Percentiles rank a stretch among this genome's conserved stretches.
phyloP scores from a whole-genome alignment of 1,140 invertebrate genomes.

The Aricia agestis region DNA sequence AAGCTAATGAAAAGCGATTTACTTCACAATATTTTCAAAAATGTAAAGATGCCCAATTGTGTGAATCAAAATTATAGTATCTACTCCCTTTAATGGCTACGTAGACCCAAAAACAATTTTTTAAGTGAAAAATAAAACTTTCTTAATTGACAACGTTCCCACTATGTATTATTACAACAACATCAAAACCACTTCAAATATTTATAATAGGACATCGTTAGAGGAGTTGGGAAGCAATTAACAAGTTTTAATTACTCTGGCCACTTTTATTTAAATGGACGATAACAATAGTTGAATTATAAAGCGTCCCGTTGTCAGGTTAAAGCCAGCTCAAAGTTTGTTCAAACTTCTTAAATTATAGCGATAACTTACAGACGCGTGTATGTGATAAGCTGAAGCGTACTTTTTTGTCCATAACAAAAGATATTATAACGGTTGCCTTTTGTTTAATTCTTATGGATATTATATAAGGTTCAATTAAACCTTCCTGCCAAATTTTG shows the following conservation, averaged over 20 bases:
- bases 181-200: not conserved
- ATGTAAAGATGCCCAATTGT: too few species aligned
- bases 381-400: not conserved
- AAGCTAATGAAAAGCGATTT: too few species aligned
- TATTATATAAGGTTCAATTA: too few species aligned
- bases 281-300: constrained; percentile 17
- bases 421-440: too few species aligned
- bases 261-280: constrained; percentile 15
- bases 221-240: constrained; percentile 11
- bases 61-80: too few species aligned
- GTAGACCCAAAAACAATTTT: too few species aligned
- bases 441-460: too few species aligned
- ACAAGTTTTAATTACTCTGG: constrained; percentile 13
- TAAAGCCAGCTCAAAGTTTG: constrained; percentile 22
- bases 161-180: constrained; percentile 1
- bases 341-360: constrained; percentile 21
- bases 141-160: not conserved
- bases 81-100: too few species aligned
- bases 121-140: too few species aligned
- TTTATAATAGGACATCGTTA: not conserved
- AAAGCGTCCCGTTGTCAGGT: constrained; percentile 17
- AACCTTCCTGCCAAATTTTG: too few species aligned
- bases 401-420: not conserved
- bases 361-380: constrained; percentile 14
- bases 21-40: too few species aligned